Base-by-base conservation (phyloP, 2,797 vertebrate genomes). In the Takifugu ocellatus region DNA sequence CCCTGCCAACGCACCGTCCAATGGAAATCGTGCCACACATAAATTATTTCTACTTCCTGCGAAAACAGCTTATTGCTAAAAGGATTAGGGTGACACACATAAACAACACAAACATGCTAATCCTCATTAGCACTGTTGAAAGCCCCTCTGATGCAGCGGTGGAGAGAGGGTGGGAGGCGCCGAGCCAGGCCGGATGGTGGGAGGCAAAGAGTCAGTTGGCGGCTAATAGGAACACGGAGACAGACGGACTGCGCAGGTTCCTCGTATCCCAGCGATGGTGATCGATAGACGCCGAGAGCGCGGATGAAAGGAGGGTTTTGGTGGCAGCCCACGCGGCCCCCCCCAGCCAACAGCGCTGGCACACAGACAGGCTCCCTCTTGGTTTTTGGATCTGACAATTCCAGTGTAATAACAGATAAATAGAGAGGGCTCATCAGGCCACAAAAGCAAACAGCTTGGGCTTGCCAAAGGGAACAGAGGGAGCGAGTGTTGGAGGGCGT, bases 91-190 rank as follows among this genome's bases (percentile, higher is more conserved):
- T 79, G 84, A 90, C 87, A 90, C 83, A 89, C 86, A 86, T 88
- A 91, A 89, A 89, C 89, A 90, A 86, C 83, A 87, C 89, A 90
- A 91, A 90, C 87, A 90, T 85, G 84, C 75, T 90, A 90, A 92
- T 92, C 89, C 90, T 89, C 88, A 88, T 89, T 91, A 91, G 89
- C 76, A 72, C 80, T 80, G 82, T 70, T 74, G 84, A 90, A 89
- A 88, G 85, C 86, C 75, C 78, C 75, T 83, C 70, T 83, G 83
- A 88, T 85, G 84, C 78, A 68, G 64, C 59, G 64, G 65, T 59
- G 65, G 68, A 54, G 66, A 60, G 46, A 26, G 21, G 29, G 6
- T 3, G 59, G 56, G 65, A 52, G 65, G 61, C 79, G 76, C 73
- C 61, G 59, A 80, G 79, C 66, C 84, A 77, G 73, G 61, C 58